Conservation (phyloP, 2,797 vertebrate species). For the Myotis vivesi region DNA sequence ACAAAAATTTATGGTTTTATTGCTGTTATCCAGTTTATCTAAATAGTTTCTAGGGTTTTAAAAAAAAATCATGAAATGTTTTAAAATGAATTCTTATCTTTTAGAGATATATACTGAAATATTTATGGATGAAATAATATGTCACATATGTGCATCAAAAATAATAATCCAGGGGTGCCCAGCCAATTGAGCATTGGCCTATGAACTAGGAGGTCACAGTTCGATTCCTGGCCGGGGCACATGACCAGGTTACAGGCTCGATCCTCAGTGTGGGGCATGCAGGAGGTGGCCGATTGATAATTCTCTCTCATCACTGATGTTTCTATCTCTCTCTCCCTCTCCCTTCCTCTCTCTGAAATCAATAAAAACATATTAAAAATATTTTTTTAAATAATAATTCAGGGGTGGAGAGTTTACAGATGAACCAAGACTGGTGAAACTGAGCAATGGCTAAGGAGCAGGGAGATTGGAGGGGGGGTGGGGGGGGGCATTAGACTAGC, state of each 20-base stretch:
- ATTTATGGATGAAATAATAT: not conserved
- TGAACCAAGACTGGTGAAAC: not conserved
- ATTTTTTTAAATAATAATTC: not conserved
- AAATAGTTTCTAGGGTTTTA: not conserved
- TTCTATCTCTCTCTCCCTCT: not conserved
- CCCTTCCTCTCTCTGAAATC: not conserved
- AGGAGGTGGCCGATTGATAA: not conserved
- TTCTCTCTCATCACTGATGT: not conserved
- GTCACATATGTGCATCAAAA: not conserved
- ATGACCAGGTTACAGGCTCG: not conserved
- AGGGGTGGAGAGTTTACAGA: not conserved
- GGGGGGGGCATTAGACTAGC: not conserved
- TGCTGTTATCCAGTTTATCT: slow-evolving; percentile 5
- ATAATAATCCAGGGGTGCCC: not conserved
- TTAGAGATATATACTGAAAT: not conserved
- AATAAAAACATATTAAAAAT: not conserved
- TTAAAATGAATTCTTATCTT: not conserved
- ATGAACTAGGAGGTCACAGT: not conserved
- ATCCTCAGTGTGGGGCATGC: not conserved
- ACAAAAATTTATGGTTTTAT: not conserved
- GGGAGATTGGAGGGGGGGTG: too few species aligned
- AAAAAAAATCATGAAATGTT: not conserved
- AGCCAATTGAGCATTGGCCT: too few species aligned
- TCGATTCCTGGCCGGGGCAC: not conserved
- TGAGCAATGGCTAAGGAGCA: not conserved